Conservation (phyloP, 2,113 vertebrate species). For the Rhombomys opimus region DNA sequence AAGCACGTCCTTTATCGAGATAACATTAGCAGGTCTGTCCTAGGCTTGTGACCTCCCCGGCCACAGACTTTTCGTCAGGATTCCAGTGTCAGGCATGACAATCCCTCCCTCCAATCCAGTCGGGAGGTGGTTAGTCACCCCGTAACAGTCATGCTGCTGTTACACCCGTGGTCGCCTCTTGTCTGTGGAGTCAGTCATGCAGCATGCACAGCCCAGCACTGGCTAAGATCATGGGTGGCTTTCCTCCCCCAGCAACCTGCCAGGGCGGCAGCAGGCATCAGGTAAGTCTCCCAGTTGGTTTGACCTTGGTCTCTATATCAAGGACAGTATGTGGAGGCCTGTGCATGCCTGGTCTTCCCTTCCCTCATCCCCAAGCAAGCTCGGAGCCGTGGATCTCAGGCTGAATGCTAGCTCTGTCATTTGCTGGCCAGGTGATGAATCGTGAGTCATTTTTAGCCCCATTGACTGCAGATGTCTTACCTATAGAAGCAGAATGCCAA, state of each 20-base stretch:
- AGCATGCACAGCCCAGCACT: not conserved
- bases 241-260: not conserved
- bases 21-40: not conserved
- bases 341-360: too few relatives aligned
- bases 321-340: not conserved
- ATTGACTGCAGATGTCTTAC: too few relatives aligned
- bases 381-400: not conserved
- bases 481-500: too few relatives aligned
- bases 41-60: not conserved
- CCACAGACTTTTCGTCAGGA: not conserved
- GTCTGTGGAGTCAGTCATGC: not conserved
- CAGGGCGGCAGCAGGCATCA: not conserved
- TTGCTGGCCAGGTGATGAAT: rapidly evolving
- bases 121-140: not conserved
- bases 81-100: not conserved
- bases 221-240: not conserved
- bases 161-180: not conserved
- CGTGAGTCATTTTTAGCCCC: not conserved
- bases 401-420: not conserved
- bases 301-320: not conserved
- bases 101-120: not conserved
- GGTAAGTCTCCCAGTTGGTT: not conserved
- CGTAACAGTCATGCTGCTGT: too few relatives aligned
- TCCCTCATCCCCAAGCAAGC: rapidly evolving
- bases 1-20: not conserved